These are phyloP conservation scores for Triops longicaudatus DNA, from an alignment of 1,140 invertebrate species.

Conservation along the genomic window DNA sequence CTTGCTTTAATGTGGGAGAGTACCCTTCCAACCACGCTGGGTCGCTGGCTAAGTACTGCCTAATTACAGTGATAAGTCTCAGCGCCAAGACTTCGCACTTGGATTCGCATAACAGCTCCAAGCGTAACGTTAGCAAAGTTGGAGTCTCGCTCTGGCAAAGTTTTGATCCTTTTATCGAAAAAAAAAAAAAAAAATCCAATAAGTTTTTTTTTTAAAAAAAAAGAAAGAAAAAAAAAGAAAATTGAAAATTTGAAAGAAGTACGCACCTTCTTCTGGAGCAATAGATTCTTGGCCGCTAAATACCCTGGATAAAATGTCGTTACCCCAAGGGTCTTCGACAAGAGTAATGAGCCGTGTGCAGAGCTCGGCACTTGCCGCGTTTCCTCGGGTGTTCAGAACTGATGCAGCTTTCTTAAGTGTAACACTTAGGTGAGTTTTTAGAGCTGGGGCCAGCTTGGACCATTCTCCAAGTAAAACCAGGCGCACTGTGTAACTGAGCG, in stretches of 20 bases:
- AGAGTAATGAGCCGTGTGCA: slow-evolving; percentile 43
- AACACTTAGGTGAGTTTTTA: slow-evolving; percentile 46
- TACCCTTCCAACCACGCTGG: slow-evolving; percentile 39
- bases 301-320: slow-evolving; percentile 42
- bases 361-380: slow-evolving; percentile 39
- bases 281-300: slow-evolving; percentile 39
- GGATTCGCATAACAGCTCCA: slow-evolving; percentile 47
- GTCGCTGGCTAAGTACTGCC: slow-evolving; percentile 41
- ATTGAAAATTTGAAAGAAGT: neutral
- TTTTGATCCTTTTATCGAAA: slow-evolving; percentile 36
- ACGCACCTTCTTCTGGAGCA: slow-evolving; percentile 31
- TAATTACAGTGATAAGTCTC: slow-evolving; percentile 44
- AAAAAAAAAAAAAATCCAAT: slow-evolving; percentile 24
- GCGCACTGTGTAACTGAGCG: slow-evolving; percentile 41
- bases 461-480: slow-evolving; percentile 49
- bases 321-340: slow-evolving; percentile 45
- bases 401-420: slow-evolving; percentile 44
- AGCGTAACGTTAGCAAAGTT: slow-evolving; percentile 44
- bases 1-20: slow-evolving; percentile 37
- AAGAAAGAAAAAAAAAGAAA: too few species aligned
- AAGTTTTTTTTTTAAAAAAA: slow-evolving; percentile 13
- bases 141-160: slow-evolving; percentile 47
- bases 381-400: slow-evolving; percentile 35
- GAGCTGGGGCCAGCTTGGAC: slow-evolving; percentile 43
- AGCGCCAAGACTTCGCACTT: slow-evolving; percentile 49